Evolutionary conservation across 2,888 invertebrate genomes (phyloP).

Genomic region (Bimastos eiseni): DNA sequence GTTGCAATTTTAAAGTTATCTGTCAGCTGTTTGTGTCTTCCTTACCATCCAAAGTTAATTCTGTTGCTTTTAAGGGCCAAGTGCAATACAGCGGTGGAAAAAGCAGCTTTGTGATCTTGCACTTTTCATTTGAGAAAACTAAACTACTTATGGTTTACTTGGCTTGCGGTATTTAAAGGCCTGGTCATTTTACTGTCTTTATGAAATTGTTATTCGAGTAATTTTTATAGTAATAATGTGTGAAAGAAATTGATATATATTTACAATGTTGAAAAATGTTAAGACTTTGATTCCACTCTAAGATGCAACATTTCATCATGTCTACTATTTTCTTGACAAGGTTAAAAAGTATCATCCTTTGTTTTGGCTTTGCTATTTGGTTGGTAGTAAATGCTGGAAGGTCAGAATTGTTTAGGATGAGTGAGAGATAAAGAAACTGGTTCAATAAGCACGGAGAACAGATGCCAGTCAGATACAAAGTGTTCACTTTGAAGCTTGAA

Average conservation of each 20-base stretch:
- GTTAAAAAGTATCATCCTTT: neutral
- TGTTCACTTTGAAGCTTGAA: neutral
- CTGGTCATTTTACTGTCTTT: neutral
- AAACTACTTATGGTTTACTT: neutral
- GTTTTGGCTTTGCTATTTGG: neutral
- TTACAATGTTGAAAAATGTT: neutral
- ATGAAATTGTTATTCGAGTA: neutral
- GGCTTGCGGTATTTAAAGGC: neutral
- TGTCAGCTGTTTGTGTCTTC: neutral
- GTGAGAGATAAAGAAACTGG: neutral
- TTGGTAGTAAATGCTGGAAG: neutral
- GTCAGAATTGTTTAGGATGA: neutral
- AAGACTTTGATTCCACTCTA: neutral
- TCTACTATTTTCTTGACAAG: neutral
- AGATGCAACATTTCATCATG: neutral
- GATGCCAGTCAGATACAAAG: neutral
- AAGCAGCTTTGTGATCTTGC: neutral
- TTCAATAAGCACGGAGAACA: neutral
- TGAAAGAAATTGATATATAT: neutral
- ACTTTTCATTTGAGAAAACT: neutral
- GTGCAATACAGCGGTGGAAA: neutral
- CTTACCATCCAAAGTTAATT: neutral
- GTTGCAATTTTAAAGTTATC: neutral
- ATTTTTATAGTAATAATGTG: neutral
- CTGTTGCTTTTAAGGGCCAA: neutral